Conservation (phyloP, 2,113 vertebrate genomes). For the Diphyllodes magnificus region DNA sequence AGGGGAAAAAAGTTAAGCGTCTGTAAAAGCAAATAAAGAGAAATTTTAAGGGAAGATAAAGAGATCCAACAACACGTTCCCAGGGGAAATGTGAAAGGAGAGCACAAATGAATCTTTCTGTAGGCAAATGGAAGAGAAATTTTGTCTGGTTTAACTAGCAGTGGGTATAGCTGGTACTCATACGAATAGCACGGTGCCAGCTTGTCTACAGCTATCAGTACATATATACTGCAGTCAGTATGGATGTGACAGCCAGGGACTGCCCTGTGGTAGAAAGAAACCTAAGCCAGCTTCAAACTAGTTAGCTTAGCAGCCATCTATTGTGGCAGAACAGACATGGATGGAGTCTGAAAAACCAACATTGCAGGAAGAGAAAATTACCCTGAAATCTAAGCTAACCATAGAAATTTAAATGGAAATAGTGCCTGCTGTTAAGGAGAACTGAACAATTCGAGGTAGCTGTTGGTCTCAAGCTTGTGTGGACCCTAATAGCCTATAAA, state of each 20-base stretch:
- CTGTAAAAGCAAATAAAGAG: conserved; percentile 38
- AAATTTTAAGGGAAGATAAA: conserved; percentile 25
- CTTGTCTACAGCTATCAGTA: conserved; percentile 43
- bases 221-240: background rate
- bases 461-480: background rate
- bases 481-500: background rate
- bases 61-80: background rate
- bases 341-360: background rate
- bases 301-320: background rate
- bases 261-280: background rate
- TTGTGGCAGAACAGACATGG: background rate
- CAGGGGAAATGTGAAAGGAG: background rate
- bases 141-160: background rate
- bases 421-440: background rate
- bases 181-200: conserved; percentile 3
- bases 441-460: background rate
- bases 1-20: conserved; percentile 6
- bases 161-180: conserved; percentile 4
- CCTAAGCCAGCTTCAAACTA: background rate
- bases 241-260: conserved; percentile 31
- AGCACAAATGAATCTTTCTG: background rate
- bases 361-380: background rate
- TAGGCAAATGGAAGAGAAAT: background rate
- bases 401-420: background rate
- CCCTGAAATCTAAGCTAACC: background rate